Conservation (phyloP, 2,888 invertebrate genomes). For the Neria commutata region DNA sequence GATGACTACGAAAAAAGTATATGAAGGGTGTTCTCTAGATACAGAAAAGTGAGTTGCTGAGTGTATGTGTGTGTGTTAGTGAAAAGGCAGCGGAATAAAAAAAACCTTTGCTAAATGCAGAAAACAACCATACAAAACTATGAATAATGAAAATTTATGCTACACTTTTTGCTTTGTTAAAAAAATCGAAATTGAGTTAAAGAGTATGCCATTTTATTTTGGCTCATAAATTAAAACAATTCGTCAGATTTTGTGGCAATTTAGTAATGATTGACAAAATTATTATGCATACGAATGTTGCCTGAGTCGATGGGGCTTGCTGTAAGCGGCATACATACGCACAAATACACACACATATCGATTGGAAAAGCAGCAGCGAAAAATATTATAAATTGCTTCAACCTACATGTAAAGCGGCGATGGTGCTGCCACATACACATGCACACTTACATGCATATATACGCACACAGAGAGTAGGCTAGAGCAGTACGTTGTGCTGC, state of each 20-base stretch:
- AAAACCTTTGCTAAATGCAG: neutral
- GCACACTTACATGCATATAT: conserved; percentile 19
- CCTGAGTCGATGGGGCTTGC: no score
- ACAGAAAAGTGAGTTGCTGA: conserved; percentile 55
- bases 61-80: no score
- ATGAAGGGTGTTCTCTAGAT: conserved; percentile 50
- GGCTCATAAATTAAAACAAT: neutral
- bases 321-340: neutral
- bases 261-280: no score
- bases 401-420: conserved; percentile 49
- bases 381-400: conserved; percentile 56
- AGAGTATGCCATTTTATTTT: neutral
- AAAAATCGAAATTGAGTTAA: neutral
- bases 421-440: conserved; percentile 36
- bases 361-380: conserved; percentile 48
- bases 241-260: neutral
- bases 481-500: neutral
- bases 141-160: no score
- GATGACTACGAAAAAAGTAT: conserved; percentile 17
- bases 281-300: neutral
- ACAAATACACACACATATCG: conserved; percentile 43
- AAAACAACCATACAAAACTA: neutral
- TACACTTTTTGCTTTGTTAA: neutral
- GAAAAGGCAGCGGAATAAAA: neutral
- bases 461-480: neutral